Percentiles rank a stretch among this genome's conserved stretches.
Conservation (phyloP, 2,888 invertebrate species). For the Eristalis tenax region DNA sequence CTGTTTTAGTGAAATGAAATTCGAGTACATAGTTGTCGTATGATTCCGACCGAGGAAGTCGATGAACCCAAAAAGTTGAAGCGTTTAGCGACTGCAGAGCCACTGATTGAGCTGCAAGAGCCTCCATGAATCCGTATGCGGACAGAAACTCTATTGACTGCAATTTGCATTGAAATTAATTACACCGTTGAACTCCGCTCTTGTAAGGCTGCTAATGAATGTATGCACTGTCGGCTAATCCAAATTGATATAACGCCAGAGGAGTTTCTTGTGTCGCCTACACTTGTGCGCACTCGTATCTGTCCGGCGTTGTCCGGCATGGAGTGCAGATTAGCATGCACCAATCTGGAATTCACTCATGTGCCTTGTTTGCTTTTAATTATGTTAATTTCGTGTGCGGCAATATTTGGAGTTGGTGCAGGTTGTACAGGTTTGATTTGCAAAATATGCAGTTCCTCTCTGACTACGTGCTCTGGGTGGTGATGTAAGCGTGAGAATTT, state of each 20-base stretch:
- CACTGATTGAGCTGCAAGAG: background rate
- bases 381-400: background rate
- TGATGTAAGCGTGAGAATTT: background rate
- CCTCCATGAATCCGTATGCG: background rate
- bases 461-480: background rate
- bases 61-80: background rate
- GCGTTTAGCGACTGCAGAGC: background rate
- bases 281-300: background rate
- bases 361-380: slow-evolving; percentile 1
- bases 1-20: slow-evolving; percentile 14
- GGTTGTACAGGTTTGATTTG: background rate
- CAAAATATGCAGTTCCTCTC: background rate
- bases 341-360: background rate
- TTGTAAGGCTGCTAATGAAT: background rate
- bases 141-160: background rate
- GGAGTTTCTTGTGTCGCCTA: background rate
- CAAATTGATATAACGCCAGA: background rate
- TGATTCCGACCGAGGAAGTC: background rate
- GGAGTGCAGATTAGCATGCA: background rate
- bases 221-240: background rate
- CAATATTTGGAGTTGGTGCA: background rate
- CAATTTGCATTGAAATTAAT: background rate
- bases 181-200: background rate
- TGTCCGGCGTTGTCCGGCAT: background rate
- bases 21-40: background rate